Percentiles rank a stretch among this genome's conserved stretches.
Conservation (phyloP, 2,888 invertebrate species). For the Tanaodytes sp. region DNA sequence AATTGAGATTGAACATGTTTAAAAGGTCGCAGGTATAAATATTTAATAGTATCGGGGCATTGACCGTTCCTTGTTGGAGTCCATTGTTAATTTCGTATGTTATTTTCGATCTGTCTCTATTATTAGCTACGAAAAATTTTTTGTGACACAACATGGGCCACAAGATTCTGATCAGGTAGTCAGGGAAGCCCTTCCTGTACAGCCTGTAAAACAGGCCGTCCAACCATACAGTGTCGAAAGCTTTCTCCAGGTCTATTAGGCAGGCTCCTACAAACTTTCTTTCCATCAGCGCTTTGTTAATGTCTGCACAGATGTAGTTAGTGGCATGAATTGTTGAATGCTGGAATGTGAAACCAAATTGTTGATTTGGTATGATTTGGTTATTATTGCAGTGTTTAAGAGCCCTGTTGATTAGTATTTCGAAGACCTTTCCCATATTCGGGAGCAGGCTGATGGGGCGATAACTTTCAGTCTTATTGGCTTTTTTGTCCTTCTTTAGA, state of each 20-base stretch:
- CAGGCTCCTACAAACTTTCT: background rate
- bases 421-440: conserved; percentile 30
- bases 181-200: background rate
- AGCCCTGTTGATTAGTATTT: conserved; percentile 3
- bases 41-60: background rate
- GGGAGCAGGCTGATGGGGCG: conserved; percentile 53
- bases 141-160: conserved; percentile 10
- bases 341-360: conserved; percentile 14
- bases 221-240: conserved; percentile 14
- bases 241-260: background rate
- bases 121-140: background rate
- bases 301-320: too few relatives aligned
- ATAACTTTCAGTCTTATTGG: conserved; percentile 27
- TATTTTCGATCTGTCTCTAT: background rate
- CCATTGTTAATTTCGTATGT: background rate
- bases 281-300: background rate
- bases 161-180: background rate
- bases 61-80: background rate
- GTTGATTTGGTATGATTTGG: conserved; percentile 10
- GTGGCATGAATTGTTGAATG: conserved; percentile 13
- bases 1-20: background rate
- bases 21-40: background rate
- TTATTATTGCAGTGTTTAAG: background rate
- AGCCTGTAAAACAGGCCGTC: conserved; percentile 8
- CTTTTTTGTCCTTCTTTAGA: conserved; percentile 31